Percentiles rank a stretch among this genome's conserved stretches.
Conservation (phyloP, 2,888 invertebrate genomes). For the Drosophila flavopinicola region DNA sequence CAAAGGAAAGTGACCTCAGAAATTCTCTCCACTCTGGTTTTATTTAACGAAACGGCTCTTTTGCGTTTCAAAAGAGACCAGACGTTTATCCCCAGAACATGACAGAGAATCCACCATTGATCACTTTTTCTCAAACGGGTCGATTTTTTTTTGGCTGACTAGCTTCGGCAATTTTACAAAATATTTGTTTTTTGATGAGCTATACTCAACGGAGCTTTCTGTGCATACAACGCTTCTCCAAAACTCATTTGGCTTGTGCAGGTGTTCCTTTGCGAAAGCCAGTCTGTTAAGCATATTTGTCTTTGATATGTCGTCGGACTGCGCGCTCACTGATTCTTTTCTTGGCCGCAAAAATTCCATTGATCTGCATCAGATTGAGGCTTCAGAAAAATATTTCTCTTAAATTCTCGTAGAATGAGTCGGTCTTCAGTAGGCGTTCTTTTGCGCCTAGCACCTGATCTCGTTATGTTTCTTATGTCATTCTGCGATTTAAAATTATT, state of each 20-base stretch:
- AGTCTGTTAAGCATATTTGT: constrained; percentile 25
- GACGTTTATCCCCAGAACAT: not conserved
- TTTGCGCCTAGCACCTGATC: too few relatives aligned
- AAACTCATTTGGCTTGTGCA: constrained; percentile 15
- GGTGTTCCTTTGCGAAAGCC: constrained; percentile 16
- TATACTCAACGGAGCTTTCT: constrained; percentile 25
- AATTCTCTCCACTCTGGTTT: constrained; percentile 1
- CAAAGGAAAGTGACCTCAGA: constrained; percentile 2
- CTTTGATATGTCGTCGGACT: too few relatives aligned
- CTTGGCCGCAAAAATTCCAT: too few relatives aligned
- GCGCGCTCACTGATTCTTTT: too few relatives aligned
- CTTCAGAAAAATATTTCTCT: too few relatives aligned
- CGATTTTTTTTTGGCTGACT: constrained; percentile 15
- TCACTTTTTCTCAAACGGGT: not conserved
- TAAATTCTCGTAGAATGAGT: too few relatives aligned
- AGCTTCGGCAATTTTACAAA: too few relatives aligned
- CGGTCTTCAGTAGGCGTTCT: too few relatives aligned
- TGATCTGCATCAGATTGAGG: too few relatives aligned
- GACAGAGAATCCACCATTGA: too few relatives aligned
- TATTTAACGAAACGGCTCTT: not conserved
- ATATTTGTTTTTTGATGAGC: too few relatives aligned
- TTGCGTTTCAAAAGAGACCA: constrained; percentile 1
- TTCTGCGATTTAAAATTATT: not conserved
- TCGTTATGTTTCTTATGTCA: too few relatives aligned
- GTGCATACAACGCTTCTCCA: constrained; percentile 30